Evolutionary conservation across 2,797 vertebrate genomes (phyloP).

Genomic region (Euphonia xanthogaster): DNA sequence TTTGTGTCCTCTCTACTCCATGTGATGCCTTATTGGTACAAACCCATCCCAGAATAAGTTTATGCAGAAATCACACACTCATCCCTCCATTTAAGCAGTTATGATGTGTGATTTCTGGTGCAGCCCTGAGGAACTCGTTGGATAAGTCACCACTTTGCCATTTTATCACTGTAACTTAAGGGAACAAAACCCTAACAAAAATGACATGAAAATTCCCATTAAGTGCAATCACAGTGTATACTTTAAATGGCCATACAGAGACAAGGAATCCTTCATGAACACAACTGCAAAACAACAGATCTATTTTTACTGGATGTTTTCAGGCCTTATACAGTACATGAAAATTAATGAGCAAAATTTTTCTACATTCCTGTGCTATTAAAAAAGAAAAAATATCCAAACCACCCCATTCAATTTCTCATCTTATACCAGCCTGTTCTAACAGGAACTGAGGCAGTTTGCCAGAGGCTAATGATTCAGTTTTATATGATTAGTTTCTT

Average conservation of each 20-base stretch:
- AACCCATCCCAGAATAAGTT: neutral
- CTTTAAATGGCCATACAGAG: neutral
- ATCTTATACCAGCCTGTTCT: neutral
- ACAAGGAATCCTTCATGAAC: neutral
- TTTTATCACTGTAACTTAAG: neutral
- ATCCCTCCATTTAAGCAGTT: neutral
- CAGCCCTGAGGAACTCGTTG: neutral
- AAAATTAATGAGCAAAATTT: neutral
- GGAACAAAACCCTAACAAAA: neutral
- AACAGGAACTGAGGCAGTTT: slow-evolving; percentile 1
- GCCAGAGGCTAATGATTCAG: slow-evolving; percentile 23
- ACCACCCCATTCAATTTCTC: neutral
- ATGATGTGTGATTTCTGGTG: neutral
- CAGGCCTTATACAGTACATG: neutral
- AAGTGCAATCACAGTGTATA: neutral
- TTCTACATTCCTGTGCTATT: neutral
- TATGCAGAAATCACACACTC: neutral
- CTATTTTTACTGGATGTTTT: neutral
- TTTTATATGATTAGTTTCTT: slow-evolving; percentile 29
- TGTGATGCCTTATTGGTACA: neutral
- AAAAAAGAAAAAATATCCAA: neutral
- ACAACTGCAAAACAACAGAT: neutral
- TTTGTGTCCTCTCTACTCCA: neutral
- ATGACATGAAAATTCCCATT: neutral
- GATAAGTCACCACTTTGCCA: neutral